Evolutionary conservation across 2,888 invertebrate genomes (phyloP).

Genomic region (Macrosoma leucophasiata): DNA sequence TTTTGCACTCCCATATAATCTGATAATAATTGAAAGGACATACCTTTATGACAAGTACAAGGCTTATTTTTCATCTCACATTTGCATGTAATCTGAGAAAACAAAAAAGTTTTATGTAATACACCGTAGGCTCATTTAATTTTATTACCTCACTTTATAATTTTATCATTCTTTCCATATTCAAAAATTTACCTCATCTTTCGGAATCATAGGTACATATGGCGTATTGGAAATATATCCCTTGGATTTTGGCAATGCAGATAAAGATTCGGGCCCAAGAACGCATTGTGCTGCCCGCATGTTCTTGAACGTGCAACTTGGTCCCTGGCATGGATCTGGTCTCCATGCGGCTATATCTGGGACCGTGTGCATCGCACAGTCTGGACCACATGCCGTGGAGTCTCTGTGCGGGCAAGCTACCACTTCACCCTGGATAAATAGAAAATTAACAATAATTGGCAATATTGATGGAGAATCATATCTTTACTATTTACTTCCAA

Average conservation of each 20-base stretch:
- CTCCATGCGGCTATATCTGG: slow-evolving; percentile 33
- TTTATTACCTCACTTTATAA: background rate
- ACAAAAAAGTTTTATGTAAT: slow-evolving; percentile 3
- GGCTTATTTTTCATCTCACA: slow-evolving; percentile 29
- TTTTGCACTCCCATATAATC: slow-evolving; percentile 27
- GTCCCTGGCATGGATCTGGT: slow-evolving; percentile 39
- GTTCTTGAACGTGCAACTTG: slow-evolving; percentile 42
- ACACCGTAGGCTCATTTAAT: background rate
- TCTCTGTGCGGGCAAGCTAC: slow-evolving; percentile 38
- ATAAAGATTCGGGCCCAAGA: slow-evolving; percentile 40
- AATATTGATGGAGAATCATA: no score
- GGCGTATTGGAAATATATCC: slow-evolving; percentile 17
- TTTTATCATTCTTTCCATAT: background rate
- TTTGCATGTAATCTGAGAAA: slow-evolving; percentile 34
- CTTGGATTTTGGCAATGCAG: slow-evolving; percentile 13
- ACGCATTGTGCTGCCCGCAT: slow-evolving; percentile 59
- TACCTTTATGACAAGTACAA: slow-evolving; percentile 38
- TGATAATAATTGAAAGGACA: slow-evolving; percentile 22
- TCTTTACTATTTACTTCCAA: no score
- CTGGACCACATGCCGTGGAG: slow-evolving; percentile 35
- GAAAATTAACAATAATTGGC: no score
- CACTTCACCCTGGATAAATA: slow-evolving; percentile 33
- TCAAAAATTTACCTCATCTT: slow-evolving; percentile 26
- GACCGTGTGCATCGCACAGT: slow-evolving; percentile 36
- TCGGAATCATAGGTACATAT: slow-evolving; percentile 20